Percentiles rank a stretch among this genome's conserved stretches.
phyloP scores from a whole-genome alignment of 2,797 vertebrate species.

The Nannoperca obscura region DNA sequence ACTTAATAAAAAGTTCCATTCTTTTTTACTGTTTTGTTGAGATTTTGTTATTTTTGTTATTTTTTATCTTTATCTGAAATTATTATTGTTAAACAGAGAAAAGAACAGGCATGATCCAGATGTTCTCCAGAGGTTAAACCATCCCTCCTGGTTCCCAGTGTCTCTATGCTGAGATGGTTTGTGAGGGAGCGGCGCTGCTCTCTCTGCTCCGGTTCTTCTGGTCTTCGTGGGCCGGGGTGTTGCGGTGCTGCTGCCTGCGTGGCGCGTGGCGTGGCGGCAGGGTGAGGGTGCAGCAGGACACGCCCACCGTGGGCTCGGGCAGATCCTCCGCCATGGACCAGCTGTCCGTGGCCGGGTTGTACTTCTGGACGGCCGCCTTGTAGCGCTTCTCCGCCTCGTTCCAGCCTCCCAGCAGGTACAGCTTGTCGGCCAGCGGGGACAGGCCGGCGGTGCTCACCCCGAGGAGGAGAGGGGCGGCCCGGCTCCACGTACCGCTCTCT shows the following conservation, averaged over 20 bases:
- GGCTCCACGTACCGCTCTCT: constrained; percentile 80
- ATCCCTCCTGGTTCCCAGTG: constrained; percentile 17
- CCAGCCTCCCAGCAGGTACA: constrained; percentile 90
- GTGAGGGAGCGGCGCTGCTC: constrained; percentile 69
- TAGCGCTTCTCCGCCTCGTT: constrained; percentile 89
- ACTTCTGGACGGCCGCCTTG: constrained; percentile 87
- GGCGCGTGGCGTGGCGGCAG: constrained; percentile 82
- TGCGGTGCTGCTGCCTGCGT: constrained; percentile 78
- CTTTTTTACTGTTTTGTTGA: background rate
- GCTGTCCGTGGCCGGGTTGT: constrained; percentile 85
- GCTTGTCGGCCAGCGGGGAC: constrained; percentile 77
- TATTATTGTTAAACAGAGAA: no score
- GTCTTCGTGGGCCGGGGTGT: constrained; percentile 79
- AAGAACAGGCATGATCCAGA: constrained; percentile 39
- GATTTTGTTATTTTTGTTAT: background rate
- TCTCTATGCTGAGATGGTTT: constrained; percentile 63
- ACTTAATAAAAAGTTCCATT: background rate
- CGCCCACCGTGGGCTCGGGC: constrained; percentile 88
- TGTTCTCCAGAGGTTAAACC: constrained; percentile 52
- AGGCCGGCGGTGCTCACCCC: constrained; percentile 90
- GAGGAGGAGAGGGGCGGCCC: constrained; percentile 77
- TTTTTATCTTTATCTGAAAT: background rate
- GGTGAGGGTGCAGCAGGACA: constrained; percentile 88
- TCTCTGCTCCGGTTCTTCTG: constrained; percentile 75
- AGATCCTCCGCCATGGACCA: constrained; percentile 86